These are phyloP conservation scores for Omphaloscelis lunosa DNA, from an alignment of 2,888 invertebrate species.

Conservation along the genomic window DNA sequence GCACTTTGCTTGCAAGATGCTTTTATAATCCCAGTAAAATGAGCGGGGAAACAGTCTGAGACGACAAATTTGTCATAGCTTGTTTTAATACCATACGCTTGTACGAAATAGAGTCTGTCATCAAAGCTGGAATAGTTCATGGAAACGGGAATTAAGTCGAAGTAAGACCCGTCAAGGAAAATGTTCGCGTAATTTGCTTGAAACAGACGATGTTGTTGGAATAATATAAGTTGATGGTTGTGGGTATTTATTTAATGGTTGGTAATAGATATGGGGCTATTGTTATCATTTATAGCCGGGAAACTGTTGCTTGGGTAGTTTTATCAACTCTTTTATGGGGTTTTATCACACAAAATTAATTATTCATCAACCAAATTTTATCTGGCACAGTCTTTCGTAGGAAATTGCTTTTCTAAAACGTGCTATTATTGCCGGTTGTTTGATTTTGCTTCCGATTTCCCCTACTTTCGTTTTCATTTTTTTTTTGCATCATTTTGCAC, in stretches of 20 bases:
- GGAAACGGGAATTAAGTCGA: slow-evolving; percentile 42
- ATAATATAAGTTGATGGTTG: slow-evolving; percentile 44
- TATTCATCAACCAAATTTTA: neutral
- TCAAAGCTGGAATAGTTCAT: slow-evolving; percentile 35
- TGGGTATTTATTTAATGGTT: slow-evolving; percentile 27
- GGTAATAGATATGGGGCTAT: slow-evolving; percentile 27
- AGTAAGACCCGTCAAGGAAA: slow-evolving; percentile 31
- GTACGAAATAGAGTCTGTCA: slow-evolving; percentile 44
- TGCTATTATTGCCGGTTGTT: neutral
- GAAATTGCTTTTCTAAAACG: neutral
- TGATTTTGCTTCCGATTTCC: neutral
- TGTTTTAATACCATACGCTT: slow-evolving; percentile 49
- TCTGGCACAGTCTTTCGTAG: neutral
- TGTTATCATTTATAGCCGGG: slow-evolving; percentile 16
- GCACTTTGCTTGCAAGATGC: slow-evolving; percentile 56
- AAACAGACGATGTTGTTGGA: slow-evolving; percentile 29
- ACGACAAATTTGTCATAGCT: slow-evolving; percentile 56
- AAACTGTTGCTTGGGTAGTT: slow-evolving; percentile 1
- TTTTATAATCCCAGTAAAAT: slow-evolving; percentile 60
- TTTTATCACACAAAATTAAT: neutral
- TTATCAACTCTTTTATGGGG: neutral
- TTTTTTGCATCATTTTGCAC: neutral
- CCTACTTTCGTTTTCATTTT: neutral
- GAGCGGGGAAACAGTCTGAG: slow-evolving; percentile 47
- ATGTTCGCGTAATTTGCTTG: slow-evolving; percentile 41